Base-by-base conservation (phyloP, 2,797 vertebrate genomes). In the Apogon hyalosoma region DNA sequence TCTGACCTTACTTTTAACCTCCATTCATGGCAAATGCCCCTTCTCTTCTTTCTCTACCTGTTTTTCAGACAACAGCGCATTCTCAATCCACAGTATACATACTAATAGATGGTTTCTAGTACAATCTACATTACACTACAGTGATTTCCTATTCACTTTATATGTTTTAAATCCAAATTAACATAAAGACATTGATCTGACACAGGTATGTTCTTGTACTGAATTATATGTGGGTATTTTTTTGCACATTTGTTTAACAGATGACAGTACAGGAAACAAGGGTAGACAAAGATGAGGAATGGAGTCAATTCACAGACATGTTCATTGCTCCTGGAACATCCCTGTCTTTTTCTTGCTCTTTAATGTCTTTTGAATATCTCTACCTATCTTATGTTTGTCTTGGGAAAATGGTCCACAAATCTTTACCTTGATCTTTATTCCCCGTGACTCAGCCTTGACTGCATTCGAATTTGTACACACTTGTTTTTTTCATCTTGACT, bases 1-100 rank as follows among this genome's bases (percentile, higher is more conserved):
- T 31, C 45, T 50, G 64, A 79, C 65, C 69, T 65, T 19, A 49
- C 54, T 59, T 64, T 65, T 70, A 53, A 55, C 52, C 60, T 76
- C 50, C 43, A 47, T 67, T 55, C 50, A 51, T 60, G 40, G 13
- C 45, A 14, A 6, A 54, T 45, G 14, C 16, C 49, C 4, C 48
- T 16, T 41, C 24, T 1, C 49, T 58, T 28, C 46, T 58, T 31
- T 19, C 33, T 41, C 16, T 38, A 49, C 60, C 40, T 63, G 40
- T 50, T 69, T 60, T 43, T 42, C 18, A 52, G 3, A 21, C 12
- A 45, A 19, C 15, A 50, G 69, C 13, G 46, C 15, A n/a, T 45
- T 61, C 11, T 42, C 12, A n/a, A 64, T 50, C 24, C 11, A 21
- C 8, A 28, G 14, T 21, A 7, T 47, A 15, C 15, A 18, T 62